phyloP scores from a whole-genome alignment of 2,797 vertebrate genomes.

The Coluber constrictor region DNA sequence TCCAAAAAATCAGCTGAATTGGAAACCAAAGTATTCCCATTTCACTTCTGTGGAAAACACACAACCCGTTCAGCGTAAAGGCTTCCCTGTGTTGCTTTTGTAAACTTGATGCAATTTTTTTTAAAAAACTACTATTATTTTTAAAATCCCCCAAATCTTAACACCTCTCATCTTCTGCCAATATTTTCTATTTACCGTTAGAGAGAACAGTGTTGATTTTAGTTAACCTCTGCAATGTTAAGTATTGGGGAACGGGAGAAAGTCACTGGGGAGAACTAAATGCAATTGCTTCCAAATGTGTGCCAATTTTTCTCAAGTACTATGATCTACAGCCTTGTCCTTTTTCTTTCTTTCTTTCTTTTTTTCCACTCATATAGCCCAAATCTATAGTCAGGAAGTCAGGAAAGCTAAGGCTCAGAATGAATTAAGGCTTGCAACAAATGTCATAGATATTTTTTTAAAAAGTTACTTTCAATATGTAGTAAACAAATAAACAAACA shows the following conservation, averaged over 20 bases:
- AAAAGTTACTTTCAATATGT: too few species aligned
- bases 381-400: not conserved
- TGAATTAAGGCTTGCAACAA: not conserved
- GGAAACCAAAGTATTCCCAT: conserved; percentile 3
- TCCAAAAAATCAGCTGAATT: conserved; percentile 8
- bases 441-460: not conserved
- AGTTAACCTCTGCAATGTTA: conserved; percentile 6
- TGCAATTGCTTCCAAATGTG: conserved; percentile 15
- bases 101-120: not conserved
- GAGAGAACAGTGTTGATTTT: not conserved
- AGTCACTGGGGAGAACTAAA: not conserved
- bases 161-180: conserved; percentile 14
- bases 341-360: too few species aligned
- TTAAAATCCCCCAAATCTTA: not conserved
- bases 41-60: conserved; percentile 1
- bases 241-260: not conserved
- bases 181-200: conserved; percentile 14
- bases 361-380: too few species aligned
- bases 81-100: not conserved
- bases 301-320: not conserved
- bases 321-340: not conserved
- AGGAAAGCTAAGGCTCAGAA: not conserved
- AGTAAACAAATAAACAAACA: too few species aligned
- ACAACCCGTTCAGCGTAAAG: not conserved
- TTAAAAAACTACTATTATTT: not conserved